Base-by-base conservation (phyloP, 37 sponge, comb jelly and placozoan genomes). In the Dysidea cf. avara region DNA sequence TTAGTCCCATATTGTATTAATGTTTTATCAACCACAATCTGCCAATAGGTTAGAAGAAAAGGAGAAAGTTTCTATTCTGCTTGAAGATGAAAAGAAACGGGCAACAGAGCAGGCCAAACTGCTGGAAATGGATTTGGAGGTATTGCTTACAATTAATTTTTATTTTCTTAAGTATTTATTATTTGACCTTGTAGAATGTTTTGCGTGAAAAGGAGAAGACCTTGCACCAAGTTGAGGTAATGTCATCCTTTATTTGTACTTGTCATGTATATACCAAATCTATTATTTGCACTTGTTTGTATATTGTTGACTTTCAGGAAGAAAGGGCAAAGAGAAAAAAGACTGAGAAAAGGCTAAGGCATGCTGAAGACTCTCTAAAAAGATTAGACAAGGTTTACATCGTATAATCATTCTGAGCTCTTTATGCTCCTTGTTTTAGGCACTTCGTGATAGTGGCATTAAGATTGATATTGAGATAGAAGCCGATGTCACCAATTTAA, bases 311-410 rank as follows among this genome's bases (percentile, higher is more conserved):
- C n/a, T n/a, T n/a, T 50, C 3, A 32, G 16, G 48, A 69, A 28
- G 97, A 97, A 84, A 87, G 75, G 62, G 80, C 78, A 68, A 88
- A 76, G 59, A 68, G 97, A 39, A 76, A 80, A 12, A 82, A 77
- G 37, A 90, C 92, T 39, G 97, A 97, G 68, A 87, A 85, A 70
- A 61, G 94, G 34, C 75, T 97, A 14, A 51, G 86, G 20, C 77
- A 90, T 26, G 97, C 97, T 9, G 97, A 97, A 53, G 94, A 93
- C 77, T 93, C 97, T 3, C 92, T 97, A 33, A 93, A 90, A 66
- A 63, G 97, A 69, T 61, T 97, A 29, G 97, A 97, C 71, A 83
- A 56, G 55, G 82, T 81, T 30, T 13, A 18, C 1, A 49, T 26
- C 17, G 5, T 63, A 3, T 25, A 30, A 7, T 13, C 24, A 12